Evolutionary conservation across 2,888 invertebrate species (phyloP), one percentile per base, ranked within the genome.

Genomic region (Pterostichus madidus): DNA sequence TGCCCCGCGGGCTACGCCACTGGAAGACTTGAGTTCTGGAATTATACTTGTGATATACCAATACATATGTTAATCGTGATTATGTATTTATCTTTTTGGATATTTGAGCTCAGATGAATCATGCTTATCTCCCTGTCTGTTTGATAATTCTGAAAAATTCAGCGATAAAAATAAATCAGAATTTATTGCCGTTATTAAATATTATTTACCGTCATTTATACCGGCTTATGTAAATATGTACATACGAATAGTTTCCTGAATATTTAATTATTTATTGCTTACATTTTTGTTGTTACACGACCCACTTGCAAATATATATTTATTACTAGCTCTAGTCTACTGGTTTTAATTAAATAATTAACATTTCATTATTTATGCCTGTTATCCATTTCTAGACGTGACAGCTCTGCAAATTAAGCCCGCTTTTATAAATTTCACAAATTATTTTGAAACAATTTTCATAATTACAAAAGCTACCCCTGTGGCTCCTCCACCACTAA

Each of bases 101-200:
- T 71, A 44, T 56, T 56, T 13, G 15, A 56, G 52, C 39, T 59
- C 59, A 59, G 39, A 59, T 64, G 32, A 64, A 64, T 64, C 32
- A 64, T 32, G 64, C 68, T 71, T 71, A 71, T 71, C 68, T 71
- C 39, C 44, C 52, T 52, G 52, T 52, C 52, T 52, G 13, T 52
- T 71, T 71, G 39, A 71, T 71, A 71, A 71, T 71, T 71, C 68
- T 44, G 15, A 71, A 71, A 71, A 71, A 71, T 71, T 15, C 32
- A 32, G 31, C 32, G 68, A 71, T 71, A 71, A 71, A 71, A 71
- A 71, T 71, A 71, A 71, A 71, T 71, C 68, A 71, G 68, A 39
- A 71, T 71, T 71, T 71, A 71, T 71, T 13, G 39, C 46, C 10
- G 44, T 15, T 71, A 71, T 71, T 71, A 71, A 71, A 71, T 13